A percentile compares a stretch with the other conserved stretches of the same genome.
phyloP scores from a whole-genome alignment of 2,888 invertebrate species.

The Escarpia spicata region DNA sequence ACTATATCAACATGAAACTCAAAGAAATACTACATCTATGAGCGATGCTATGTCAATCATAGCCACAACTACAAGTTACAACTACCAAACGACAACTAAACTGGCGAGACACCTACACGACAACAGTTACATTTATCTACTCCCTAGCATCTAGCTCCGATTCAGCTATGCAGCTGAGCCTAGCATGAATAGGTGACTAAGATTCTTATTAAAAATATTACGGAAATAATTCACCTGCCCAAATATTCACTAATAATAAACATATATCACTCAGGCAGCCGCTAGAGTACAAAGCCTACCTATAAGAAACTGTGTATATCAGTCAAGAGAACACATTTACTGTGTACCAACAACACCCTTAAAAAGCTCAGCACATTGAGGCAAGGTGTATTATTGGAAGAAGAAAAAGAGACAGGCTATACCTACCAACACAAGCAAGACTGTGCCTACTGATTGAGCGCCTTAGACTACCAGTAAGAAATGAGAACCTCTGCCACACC shows the following conservation, averaged over 20 bases:
- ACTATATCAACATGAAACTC: neutral
- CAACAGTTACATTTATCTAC: neutral
- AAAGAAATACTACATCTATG: conserved; percentile 9
- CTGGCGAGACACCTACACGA: neutral
- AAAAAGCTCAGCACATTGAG: neutral
- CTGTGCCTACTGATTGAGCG: neutral
- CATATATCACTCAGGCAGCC: conserved; percentile 8
- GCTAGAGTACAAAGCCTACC: neutral
- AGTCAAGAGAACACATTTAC: conserved; percentile 17
- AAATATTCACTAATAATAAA: neutral
- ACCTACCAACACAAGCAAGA: conserved; percentile 21
- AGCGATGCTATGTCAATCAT: neutral
- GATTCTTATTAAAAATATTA: too few relatives aligned
- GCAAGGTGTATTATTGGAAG: too few relatives aligned
- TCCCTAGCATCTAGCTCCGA: neutral
- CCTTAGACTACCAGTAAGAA: neutral
- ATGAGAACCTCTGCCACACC: neutral
- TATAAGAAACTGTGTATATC: conserved; percentile 8
- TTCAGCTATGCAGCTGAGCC: neutral
- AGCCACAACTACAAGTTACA: conserved; percentile 21
- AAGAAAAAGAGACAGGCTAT: conserved; percentile 7
- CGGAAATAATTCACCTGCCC: neutral
- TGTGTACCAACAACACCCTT: too few relatives aligned
- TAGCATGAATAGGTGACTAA: neutral
- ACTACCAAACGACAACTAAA: conserved; percentile 23